Percentiles rank a stretch among this genome's conserved stretches.
phyloP scores from a whole-genome alignment of 2,113 vertebrate genomes.

The Vidua chalybeata region DNA sequence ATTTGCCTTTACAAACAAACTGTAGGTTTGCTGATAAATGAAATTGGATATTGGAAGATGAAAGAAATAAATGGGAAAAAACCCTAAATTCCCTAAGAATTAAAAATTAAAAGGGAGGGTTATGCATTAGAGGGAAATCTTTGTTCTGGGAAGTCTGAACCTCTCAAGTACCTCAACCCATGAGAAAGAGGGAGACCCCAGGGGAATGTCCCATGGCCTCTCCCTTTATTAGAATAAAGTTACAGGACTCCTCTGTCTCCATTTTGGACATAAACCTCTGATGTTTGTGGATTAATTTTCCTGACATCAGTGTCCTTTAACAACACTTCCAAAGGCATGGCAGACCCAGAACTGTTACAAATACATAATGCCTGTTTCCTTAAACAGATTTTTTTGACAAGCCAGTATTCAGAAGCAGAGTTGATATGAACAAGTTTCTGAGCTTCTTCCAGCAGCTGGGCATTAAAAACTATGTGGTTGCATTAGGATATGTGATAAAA shows the following conservation, averaged over 20 bases:
- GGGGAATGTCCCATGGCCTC: background rate
- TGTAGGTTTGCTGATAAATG: background rate
- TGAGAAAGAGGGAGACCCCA: background rate
- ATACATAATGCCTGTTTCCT: background rate
- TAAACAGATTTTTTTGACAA: background rate
- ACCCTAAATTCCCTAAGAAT: background rate
- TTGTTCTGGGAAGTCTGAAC: background rate
- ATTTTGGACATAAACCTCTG: background rate
- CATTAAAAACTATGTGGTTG: background rate
- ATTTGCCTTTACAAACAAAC: background rate
- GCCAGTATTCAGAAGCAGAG: background rate
- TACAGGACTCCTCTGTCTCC: background rate
- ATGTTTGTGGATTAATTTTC: background rate
- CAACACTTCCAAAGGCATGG: background rate
- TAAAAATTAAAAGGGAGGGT: background rate
- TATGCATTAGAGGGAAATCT: background rate
- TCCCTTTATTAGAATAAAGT: background rate
- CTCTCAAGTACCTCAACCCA: background rate
- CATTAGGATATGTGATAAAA: background rate
- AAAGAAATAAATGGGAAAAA: background rate
- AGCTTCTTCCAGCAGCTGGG: background rate
- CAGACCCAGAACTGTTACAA: background rate
- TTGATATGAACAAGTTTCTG: background rate
- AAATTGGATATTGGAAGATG: background rate
- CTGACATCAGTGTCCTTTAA: background rate